Evolutionary conservation across 2,888 invertebrate species (phyloP), one percentile per base, ranked within the genome.

Genomic region (Meghimatium bilineatum): DNA sequence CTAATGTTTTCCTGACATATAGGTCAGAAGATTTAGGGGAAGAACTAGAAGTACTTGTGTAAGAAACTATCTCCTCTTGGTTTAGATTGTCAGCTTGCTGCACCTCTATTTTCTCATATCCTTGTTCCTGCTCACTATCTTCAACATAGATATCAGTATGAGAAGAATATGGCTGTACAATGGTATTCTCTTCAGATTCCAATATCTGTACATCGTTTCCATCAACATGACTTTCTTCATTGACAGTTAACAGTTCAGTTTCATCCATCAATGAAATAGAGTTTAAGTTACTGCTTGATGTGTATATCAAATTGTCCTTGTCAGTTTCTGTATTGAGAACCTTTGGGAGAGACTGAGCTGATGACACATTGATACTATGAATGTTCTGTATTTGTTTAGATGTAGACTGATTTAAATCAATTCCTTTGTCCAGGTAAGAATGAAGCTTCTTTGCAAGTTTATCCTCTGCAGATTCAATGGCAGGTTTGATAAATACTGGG

Each of bases 401-500:
- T 23, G 56, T 14, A 26, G 63, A 23, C 10, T 44, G 34, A 12
- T 0, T 38, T 14, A n/a, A n/a, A 52, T 67, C 60, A 56, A 38
- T 23, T 56, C 76, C 83, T 75, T 71, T 38, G 29, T 83, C 83
- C 23, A 83, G 71, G 32, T 77, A 83, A n/a, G 67, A 44, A 14
- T 69, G 38, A 0, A 83, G 71, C 49, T 83, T 77, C 38, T 67
- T 83, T 71, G 83, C 83, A 38, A 83, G 76, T 71, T 71, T 77
- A 63, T 78, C 78, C 44, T 83, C 78, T 12, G 67, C 78, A 29
- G 83, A 52, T 29, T 83, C 83, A 26, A 82, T n/a, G n/a, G 78
- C 71, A 29, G 83, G 83, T 71, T 78, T 83, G 26, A 78, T 69
- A 60, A 36, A 36, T 17, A 83, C 60, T 34, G 77, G 71, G 8